A percentile compares a stretch with the other conserved stretches of the same genome.
Evolutionary conservation across 2,797 vertebrate species (phyloP).

Genomic region (Oreortyx pictus): DNA sequence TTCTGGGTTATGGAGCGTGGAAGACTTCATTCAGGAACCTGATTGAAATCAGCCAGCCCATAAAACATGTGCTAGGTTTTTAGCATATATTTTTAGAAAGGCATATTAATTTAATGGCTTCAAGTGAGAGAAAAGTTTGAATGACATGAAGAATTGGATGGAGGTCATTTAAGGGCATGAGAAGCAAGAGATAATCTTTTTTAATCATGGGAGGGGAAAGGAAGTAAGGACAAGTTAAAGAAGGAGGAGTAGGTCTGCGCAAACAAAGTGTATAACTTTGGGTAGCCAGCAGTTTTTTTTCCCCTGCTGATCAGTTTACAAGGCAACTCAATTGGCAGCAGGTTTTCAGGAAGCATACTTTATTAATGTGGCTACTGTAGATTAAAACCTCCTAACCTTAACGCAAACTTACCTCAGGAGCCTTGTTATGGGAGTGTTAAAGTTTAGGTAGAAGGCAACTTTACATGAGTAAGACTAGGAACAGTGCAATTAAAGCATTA

Average conservation of each 20-base stretch:
- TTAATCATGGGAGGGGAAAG: constrained; percentile 42
- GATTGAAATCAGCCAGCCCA: neutral
- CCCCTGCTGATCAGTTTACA: constrained; percentile 33
- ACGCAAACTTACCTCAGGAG: neutral
- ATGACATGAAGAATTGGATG: constrained; percentile 10
- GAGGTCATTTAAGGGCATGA: constrained; percentile 33
- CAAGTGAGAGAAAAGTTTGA: constrained; percentile 11
- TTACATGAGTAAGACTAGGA: neutral
- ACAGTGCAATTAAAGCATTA: neutral
- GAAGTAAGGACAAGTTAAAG: constrained; percentile 33
- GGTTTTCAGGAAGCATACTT: neutral
- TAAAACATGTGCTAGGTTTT: neutral
- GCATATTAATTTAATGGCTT: neutral
- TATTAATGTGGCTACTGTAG: neutral
- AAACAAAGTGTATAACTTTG: constrained; percentile 16
- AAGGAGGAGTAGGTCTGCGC: constrained; percentile 36
- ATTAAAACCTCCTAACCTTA: constrained; percentile 28
- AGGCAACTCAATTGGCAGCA: constrained; percentile 43
- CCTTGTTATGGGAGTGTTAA: neutral
- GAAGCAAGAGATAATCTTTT: constrained; percentile 44
- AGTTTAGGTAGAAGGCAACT: neutral
- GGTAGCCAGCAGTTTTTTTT: neutral
- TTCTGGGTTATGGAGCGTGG: neutral
- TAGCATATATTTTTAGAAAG: neutral
- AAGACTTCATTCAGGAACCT: neutral